phyloP scores from a whole-genome alignment of 2,888 invertebrate species.

The Pilophorus perplexus region DNA sequence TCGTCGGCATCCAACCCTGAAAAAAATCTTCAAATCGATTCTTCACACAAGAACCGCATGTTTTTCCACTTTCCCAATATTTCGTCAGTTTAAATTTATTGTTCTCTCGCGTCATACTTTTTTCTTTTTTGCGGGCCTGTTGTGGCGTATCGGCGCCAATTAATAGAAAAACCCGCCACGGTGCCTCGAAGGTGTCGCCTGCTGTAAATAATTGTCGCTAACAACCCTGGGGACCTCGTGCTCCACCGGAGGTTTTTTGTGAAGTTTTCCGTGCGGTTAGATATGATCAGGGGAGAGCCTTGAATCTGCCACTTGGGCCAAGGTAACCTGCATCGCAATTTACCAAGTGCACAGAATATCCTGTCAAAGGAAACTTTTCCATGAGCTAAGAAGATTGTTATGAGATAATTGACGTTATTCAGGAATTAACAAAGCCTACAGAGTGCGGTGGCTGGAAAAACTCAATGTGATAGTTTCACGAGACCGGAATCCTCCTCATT shows the following conservation, averaged over 20 bases:
- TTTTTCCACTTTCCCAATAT: slow-evolving; percentile 2
- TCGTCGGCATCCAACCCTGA: background rate
- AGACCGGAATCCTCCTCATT: no score
- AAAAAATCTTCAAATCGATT: slow-evolving; percentile 14
- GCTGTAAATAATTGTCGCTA: slow-evolving; percentile 7
- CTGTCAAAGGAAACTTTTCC: no score
- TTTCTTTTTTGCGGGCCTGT: background rate
- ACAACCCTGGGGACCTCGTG: background rate
- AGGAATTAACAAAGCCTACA: no score
- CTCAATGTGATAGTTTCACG: no score
- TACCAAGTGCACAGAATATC: no score
- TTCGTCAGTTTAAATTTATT: no score
- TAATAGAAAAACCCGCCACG: background rate
- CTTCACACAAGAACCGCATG: background rate
- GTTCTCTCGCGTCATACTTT: no score
- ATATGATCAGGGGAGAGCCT: background rate
- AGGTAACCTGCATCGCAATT: no score
- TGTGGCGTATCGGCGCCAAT: background rate
- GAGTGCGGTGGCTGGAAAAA: no score
- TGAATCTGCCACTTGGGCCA: no score
- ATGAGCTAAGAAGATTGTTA: no score
- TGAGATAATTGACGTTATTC: no score
- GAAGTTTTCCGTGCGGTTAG: background rate
- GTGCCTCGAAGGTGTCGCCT: background rate
- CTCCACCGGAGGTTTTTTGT: background rate